Conservation (phyloP, 2,797 vertebrate genomes). For the Megalops cyprinoides region DNA sequence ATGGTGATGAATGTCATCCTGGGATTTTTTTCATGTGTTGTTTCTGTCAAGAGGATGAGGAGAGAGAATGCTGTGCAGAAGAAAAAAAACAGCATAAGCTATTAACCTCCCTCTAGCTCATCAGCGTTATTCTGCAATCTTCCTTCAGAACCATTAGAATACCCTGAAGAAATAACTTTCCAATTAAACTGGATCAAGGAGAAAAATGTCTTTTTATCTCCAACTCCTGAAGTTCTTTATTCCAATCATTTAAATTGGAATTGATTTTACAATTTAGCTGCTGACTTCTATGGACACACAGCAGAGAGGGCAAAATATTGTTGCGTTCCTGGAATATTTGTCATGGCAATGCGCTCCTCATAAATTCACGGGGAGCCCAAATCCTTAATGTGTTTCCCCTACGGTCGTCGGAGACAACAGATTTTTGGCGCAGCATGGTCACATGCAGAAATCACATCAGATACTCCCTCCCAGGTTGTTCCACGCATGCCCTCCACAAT, state of each 20-base stretch:
- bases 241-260: constrained; percentile 99
- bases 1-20: constrained; percentile 65
- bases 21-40: constrained; percentile 82
- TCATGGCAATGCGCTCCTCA: constrained; percentile 80
- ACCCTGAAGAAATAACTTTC: constrained; percentile 99
- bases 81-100: constrained; percentile 82
- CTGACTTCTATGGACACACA: constrained; percentile 92
- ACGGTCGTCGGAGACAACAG: constrained; percentile 73
- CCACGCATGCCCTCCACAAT: constrained; percentile 49
- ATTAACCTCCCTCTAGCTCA: constrained; percentile 95
- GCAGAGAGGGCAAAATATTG: constrained; percentile 85
- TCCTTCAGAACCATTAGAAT: constrained; percentile 99
- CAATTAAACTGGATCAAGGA: constrained; percentile 98
- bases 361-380: constrained; percentile 76
- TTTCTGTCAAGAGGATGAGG: constrained; percentile 82
- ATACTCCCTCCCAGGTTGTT: constrained; percentile 65
- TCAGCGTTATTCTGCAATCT: constrained; percentile 99
- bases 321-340: constrained; percentile 84
- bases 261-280: constrained; percentile 99
- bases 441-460: constrained; percentile 73
- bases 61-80: constrained; percentile 75
- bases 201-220: constrained; percentile 93
- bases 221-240: constrained; percentile 96
- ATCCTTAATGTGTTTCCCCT: constrained; percentile 72
- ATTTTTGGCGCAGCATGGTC: constrained; percentile 74